A percentile compares a stretch with the other conserved stretches of the same genome.
Evolutionary conservation across 2,113 vertebrate species (phyloP).

Genomic region (Ceratotherium simum): DNA sequence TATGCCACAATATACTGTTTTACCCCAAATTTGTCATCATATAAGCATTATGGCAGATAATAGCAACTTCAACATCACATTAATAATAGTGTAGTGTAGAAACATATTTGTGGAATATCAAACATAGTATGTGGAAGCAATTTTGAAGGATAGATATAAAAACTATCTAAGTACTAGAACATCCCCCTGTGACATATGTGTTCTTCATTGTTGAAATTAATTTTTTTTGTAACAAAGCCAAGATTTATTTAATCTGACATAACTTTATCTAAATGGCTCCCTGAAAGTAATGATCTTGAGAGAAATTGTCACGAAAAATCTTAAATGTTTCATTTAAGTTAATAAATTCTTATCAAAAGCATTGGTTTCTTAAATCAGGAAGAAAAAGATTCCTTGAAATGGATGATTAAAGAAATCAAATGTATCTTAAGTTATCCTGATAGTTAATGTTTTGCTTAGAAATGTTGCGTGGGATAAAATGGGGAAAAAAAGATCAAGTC

Average conservation of each 20-base stretch:
- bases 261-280: conserved; percentile 51
- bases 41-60: background rate
- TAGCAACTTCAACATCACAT: conserved; percentile 42
- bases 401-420: conserved; percentile 60
- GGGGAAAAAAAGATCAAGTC: background rate
- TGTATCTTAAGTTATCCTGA: conserved; percentile 51
- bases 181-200: conserved; percentile 32
- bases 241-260: conserved; percentile 75
- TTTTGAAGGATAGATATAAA: background rate
- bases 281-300: conserved; percentile 57
- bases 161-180: background rate
- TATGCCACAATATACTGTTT: background rate
- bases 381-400: conserved; percentile 38
- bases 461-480: background rate
- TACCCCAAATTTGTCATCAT: background rate
- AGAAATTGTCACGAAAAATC: conserved; percentile 56
- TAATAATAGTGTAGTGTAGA: background rate
- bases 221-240: conserved; percentile 62
- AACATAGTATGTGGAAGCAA: background rate
- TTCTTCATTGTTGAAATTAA: conserved; percentile 69
- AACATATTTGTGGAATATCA: conserved; percentile 10
- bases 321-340: conserved; percentile 58
- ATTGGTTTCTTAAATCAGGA: conserved; percentile 61
- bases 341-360: conserved; percentile 66
- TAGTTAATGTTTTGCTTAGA: conserved; percentile 62